A percentile compares a stretch with the other conserved stretches of the same genome.
These are phyloP conservation scores for Desmodus rotundus DNA, from an alignment of 2,113 vertebrate species.

Conservation along the genomic window DNA sequence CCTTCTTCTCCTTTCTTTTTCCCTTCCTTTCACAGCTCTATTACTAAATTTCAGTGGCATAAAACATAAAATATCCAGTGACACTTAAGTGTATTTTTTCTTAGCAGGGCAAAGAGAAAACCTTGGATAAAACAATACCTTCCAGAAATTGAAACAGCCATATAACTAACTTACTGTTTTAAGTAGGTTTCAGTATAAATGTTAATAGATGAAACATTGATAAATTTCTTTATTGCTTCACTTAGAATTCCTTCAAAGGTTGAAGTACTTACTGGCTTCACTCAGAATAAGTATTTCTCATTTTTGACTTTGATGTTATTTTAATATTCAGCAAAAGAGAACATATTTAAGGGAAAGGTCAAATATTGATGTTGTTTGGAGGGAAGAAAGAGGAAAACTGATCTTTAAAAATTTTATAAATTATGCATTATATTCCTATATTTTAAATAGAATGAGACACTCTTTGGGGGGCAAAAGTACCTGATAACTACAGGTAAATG, in stretches of 20 bases:
- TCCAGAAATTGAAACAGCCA: constrained; percentile 57
- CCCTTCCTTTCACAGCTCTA: not conserved
- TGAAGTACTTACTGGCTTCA: constrained; percentile 25
- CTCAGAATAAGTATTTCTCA: not conserved
- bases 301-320: constrained; percentile 15
- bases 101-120: constrained; percentile 66
- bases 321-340: constrained; percentile 31
- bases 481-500: fast-evolving
- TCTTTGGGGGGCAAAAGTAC: not conserved
- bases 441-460: not conserved
- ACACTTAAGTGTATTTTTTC: constrained; percentile 23
- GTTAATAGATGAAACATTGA: constrained; percentile 76
- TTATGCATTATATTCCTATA: not conserved
- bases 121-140: constrained; percentile 56
- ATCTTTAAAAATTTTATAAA: not conserved
- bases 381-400: not conserved
- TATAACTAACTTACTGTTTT: constrained; percentile 36
- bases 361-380: constrained; percentile 40
- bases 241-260: constrained; percentile 41
- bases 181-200: constrained; percentile 55
- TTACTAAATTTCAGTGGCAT: constrained; percentile 25
- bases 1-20: not conserved
- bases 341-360: not conserved
- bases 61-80: not conserved
- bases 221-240: constrained; percentile 44